phyloP scores from a whole-genome alignment of 2,888 invertebrate species.

The Ceratothoa steindachneri region DNA sequence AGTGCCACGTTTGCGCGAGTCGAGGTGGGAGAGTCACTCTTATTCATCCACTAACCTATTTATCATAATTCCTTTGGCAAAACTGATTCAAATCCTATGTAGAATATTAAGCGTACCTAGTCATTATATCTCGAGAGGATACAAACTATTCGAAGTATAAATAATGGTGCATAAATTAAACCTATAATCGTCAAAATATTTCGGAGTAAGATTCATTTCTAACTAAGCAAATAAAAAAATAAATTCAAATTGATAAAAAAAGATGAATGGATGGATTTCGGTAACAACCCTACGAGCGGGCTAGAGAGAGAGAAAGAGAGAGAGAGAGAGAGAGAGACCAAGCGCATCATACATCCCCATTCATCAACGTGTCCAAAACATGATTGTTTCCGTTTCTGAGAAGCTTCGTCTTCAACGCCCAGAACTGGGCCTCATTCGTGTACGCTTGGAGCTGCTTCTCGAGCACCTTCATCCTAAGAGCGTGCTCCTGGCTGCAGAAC shows the following conservation, averaged over 20 bases:
- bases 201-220: no score
- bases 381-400: not conserved
- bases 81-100: not conserved
- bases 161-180: no score
- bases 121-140: not conserved
- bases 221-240: not conserved
- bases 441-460: conserved; percentile 42
- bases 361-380: not conserved
- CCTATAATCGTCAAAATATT: no score
- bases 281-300: no score
- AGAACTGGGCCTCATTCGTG: conserved; percentile 39
- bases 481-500: conserved; percentile 34
- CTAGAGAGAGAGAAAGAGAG: no score
- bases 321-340: not conserved
- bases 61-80: not conserved
- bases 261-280: not conserved
- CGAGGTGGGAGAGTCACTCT: no score
- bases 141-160: no score
- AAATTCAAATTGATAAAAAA: not conserved
- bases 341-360: not conserved
- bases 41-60: not conserved
- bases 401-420: conserved; percentile 36
- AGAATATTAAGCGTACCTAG: not conserved
- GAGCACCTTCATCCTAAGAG: conserved; percentile 34
- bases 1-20: no score